These are phyloP conservation scores for Perca fluviatilis DNA, from an alignment of 2,113 vertebrate species.

Conservation along the genomic window DNA sequence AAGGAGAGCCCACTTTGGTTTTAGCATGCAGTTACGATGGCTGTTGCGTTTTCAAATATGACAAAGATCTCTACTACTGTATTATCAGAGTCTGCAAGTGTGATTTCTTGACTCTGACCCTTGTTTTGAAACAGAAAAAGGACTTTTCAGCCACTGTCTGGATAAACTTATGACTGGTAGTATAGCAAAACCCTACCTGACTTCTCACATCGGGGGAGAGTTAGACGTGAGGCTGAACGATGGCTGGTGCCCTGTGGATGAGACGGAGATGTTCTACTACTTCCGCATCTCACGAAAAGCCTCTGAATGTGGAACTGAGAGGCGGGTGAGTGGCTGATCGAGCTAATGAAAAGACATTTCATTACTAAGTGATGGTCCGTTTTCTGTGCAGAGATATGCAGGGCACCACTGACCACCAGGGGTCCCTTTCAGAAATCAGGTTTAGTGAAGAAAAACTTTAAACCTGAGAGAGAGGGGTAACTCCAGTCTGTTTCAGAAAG, in stretches of 20 bases:
- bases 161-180: constrained; percentile 67
- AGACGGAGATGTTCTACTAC: constrained; percentile 59
- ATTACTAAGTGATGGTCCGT: background rate
- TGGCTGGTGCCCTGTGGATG: constrained; percentile 65
- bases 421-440: too few relatives aligned
- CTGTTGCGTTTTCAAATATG: background rate
- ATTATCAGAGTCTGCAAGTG: background rate
- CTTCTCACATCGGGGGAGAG: constrained; percentile 44
- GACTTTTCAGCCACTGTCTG: constrained; percentile 77
- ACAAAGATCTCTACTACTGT: background rate
- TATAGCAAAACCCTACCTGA: constrained; percentile 78
- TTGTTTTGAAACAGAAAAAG: constrained; percentile 67
- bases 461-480: too few relatives aligned
- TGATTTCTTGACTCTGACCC: background rate
- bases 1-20: background rate
- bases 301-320: constrained; percentile 72
- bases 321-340: constrained; percentile 55
- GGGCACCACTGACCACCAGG: background rate
- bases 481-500: too few relatives aligned
- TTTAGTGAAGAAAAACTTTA: too few relatives aligned
- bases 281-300: constrained; percentile 51
- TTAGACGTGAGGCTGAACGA: constrained; percentile 75
- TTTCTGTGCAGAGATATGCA: background rate
- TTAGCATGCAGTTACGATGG: background rate
- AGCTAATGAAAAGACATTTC: background rate